Percentiles rank a stretch among this genome's conserved stretches.
phyloP scores from a whole-genome alignment of 1,140 invertebrate species.

The Charaxes varanes region DNA sequence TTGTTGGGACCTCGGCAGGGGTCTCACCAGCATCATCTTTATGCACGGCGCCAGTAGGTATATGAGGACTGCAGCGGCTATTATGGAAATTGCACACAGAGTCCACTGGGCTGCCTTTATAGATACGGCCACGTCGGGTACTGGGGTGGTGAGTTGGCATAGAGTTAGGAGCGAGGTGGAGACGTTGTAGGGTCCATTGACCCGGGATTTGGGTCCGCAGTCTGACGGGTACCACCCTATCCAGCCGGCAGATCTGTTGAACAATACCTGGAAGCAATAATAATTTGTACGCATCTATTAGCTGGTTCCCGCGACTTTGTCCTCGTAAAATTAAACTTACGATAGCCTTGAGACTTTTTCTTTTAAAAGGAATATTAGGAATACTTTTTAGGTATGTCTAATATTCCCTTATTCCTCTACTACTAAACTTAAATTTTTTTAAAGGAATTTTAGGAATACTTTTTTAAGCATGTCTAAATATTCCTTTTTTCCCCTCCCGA shows the following conservation, averaged over 20 bases:
- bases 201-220: constrained; percentile 39
- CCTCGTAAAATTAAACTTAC: too few relatives aligned
- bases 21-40: constrained; percentile 40
- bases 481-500: too few relatives aligned
- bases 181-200: constrained; percentile 43
- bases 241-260: constrained; percentile 55
- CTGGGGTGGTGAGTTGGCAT: constrained; percentile 33
- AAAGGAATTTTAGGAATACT: too few relatives aligned
- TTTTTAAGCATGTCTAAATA: too few relatives aligned
- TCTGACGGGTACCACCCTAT: constrained; percentile 47
- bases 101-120: constrained; percentile 61
- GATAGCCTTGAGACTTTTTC: too few relatives aligned
- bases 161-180: constrained; percentile 25
- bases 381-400: too few relatives aligned
- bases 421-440: too few relatives aligned
- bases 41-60: constrained; percentile 54
- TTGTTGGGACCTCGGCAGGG: constrained; percentile 38
- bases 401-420: too few relatives aligned
- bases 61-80: constrained; percentile 40
- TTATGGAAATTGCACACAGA: constrained; percentile 42
- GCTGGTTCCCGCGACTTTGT: too few relatives aligned
- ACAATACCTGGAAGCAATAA: constrained; percentile 45
- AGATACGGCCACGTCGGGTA: constrained; percentile 40
- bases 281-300: too few relatives aligned
- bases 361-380: too few relatives aligned